phyloP scores from a whole-genome alignment of 2,888 invertebrate genomes.

The Halictus quadricinctus region DNA sequence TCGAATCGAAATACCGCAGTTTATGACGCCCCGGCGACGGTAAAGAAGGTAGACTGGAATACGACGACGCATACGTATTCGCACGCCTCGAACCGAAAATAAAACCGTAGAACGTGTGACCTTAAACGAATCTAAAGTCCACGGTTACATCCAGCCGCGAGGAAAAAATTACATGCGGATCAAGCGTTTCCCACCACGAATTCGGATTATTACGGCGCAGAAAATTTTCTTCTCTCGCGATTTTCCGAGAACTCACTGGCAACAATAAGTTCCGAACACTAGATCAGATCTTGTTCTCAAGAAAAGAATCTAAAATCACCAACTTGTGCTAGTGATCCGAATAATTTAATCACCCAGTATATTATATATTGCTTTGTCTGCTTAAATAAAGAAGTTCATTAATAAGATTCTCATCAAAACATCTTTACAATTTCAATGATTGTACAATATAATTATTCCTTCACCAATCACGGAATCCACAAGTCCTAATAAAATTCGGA shows the following conservation, averaged over 20 bases:
- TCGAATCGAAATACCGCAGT: conserved; percentile 32
- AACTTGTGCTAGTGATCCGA: too few species aligned
- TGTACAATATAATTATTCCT: too few species aligned
- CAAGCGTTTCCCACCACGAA: not conserved
- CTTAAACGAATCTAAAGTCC: conserved; percentile 11
- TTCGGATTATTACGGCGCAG: not conserved
- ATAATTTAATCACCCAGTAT: too few species aligned
- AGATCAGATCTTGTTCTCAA: not conserved
- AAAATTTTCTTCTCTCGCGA: not conserved
- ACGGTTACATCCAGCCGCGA: conserved; percentile 8
- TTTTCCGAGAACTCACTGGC: not conserved
- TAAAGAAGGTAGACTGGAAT: conserved; percentile 19
- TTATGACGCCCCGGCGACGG: conserved; percentile 17
- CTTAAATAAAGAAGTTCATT: too few species aligned
- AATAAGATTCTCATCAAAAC: too few species aligned
- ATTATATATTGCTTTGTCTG: too few species aligned
- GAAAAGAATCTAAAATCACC: not conserved
- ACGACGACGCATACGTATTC: conserved; percentile 17
- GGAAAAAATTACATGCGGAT: conserved; percentile 9
- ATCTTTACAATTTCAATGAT: too few species aligned
- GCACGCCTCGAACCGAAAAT: not conserved
- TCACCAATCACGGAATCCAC: too few species aligned
- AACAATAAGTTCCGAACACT: not conserved
- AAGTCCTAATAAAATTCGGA: too few species aligned
- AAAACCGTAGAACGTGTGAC: conserved; percentile 9